Evolutionary conservation across 2,797 vertebrate species (phyloP), one percentile per base, ranked within the genome.

Genomic region (Pelodytes ibericus): DNA sequence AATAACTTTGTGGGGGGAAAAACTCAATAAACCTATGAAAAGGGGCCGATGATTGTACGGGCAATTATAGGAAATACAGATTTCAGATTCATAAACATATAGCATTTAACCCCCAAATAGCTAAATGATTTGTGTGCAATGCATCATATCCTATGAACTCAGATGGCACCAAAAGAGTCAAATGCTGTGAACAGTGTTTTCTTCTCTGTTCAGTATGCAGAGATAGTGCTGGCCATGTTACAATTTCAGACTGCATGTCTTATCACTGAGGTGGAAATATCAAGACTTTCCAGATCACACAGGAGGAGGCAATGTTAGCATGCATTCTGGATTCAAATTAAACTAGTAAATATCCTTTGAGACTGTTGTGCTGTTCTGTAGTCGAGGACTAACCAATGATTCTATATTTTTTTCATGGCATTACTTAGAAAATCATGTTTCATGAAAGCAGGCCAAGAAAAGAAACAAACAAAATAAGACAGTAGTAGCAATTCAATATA

Each of bases 231-330:
- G 31, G 31, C 64, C 61, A 73, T 26, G 30, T 64, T 56, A 73
- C 61, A 56, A 53, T 64, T 57, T 64, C 24, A 73, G 9, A 57
- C 22, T 72, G 61, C 47, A 63, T 41, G 71, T 57, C 47, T 72
- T 72, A 64, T 56, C 71, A 73, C 47, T 73, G 47, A 73, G 31
- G 61, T 73, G 61, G 60, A 73, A 73, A 73, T 64, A 73, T 64
- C 47, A 64, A 49, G 30, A 64, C 26, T 33, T 39, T 64, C 29
- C 47, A 63, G 47, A 73, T 56, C 29, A 63, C 22, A 33, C 24
- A 64, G 20, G 11, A 64, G 60, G 29, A 57, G 47, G 18, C 25
- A 31, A 24, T 39, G 53, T 72, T 51, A 62, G 36, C 26, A 71
- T 71, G 13, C 10, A n/a, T 63, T 51, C 20, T 49, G 26, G 24